Evolutionary conservation across 2,888 invertebrate species (phyloP), one percentile per base, ranked within the genome.

Genomic region (Polydrusus pterygomalis): DNA sequence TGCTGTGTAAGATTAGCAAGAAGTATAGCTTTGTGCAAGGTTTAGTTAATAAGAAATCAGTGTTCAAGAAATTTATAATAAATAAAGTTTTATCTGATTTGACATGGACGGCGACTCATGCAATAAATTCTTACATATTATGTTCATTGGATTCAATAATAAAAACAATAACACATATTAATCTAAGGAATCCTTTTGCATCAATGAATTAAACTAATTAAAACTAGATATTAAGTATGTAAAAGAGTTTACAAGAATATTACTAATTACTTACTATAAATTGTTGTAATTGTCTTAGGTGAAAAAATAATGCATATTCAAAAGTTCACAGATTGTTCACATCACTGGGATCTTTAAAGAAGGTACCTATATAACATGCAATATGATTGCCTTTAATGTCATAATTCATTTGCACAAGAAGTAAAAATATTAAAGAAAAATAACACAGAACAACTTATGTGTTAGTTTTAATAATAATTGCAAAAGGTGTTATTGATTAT

Each of bases 21-120:
- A n/a, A n/a, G n/a, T n/a, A n/a, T n/a, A n/a, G n/a, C n/a, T n/a
- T n/a, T n/a, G n/a, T n/a, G n/a, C n/a, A n/a, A n/a, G n/a, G n/a
- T n/a, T n/a, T n/a, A n/a, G n/a, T n/a, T n/a, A n/a, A n/a, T n/a
- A n/a, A n/a, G n/a, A n/a, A n/a, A n/a, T n/a, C n/a, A n/a, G n/a
- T n/a, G n/a, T n/a, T n/a, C n/a, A n/a, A n/a, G n/a, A n/a, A n/a
- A n/a, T n/a, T n/a, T n/a, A n/a, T n/a, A n/a, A n/a, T n/a, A n/a
- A n/a, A n/a, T n/a, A n/a, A n/a, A n/a, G n/a, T n/a, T n/a, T 47
- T 47, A 47, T 47, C 47, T 47, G 47, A 47, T 47, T 47, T 47
- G 47, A 47, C 47, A 47, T 17, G 17, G 15, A 3, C 9, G 47
- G 10, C 17, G 17, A 9, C 47, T 47, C 17, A 47, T 17, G 15